A percentile compares a stretch with the other conserved stretches of the same genome.
Evolutionary conservation across 2,888 invertebrate species (phyloP).

Genomic region (Calameuta filiformis): DNA sequence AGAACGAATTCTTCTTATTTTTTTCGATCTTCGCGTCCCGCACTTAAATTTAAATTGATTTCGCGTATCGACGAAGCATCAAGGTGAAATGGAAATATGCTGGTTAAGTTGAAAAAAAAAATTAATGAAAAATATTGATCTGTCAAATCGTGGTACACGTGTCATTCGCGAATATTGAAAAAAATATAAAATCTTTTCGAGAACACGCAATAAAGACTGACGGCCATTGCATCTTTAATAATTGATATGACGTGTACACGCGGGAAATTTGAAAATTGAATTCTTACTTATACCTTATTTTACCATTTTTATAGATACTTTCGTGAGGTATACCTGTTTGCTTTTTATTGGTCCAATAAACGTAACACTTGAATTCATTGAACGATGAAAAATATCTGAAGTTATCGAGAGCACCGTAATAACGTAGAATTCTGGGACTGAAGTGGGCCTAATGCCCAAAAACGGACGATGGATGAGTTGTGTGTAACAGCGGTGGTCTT

Average conservation of each 20-base stretch:
- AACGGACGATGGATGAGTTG: slow-evolving; percentile 58
- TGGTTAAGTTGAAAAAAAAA: neutral
- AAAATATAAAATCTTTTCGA: neutral
- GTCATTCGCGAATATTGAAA: neutral
- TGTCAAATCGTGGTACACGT: neutral
- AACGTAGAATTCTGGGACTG: neutral
- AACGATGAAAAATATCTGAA: neutral
- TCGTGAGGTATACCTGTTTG: neutral
- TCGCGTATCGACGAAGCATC: neutral
- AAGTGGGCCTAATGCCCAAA: neutral
- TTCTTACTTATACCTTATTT: neutral
- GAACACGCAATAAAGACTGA: neutral
- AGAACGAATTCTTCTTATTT: neutral
- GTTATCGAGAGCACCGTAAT: neutral
- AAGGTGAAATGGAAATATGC: neutral
- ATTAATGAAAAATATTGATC: neutral
- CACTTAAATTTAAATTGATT: neutral
- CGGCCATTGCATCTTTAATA: neutral
- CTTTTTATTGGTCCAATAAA: neutral
- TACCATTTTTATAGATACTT: neutral
- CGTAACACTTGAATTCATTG: neutral
- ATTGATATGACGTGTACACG: neutral
- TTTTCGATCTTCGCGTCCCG: neutral
- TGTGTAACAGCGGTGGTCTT: slow-evolving; percentile 66
- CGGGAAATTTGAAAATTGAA: neutral